phyloP scores from a whole-genome alignment of 2,888 invertebrate species.

The Sinodicranocentrus sp. region DNA sequence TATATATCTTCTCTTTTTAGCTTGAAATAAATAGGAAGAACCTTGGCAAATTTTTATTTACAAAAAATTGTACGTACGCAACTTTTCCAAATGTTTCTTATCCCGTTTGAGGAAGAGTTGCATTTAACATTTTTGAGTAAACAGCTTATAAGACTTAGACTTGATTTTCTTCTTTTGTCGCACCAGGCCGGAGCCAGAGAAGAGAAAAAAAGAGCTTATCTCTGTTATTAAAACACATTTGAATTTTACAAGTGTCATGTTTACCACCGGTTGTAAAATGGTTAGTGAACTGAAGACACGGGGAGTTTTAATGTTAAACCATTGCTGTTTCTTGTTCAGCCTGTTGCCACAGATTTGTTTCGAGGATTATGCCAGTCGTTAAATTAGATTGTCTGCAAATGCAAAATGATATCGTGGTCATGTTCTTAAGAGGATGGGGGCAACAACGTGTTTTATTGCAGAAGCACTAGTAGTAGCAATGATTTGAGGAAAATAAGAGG shows the following conservation, averaged over 20 bases:
- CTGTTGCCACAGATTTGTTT: slow-evolving; percentile 26
- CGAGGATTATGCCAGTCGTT: background rate
- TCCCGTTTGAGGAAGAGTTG: no score
- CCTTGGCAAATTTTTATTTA: no score
- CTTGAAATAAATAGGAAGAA: no score
- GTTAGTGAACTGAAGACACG: slow-evolving; percentile 14
- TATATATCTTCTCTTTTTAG: no score
- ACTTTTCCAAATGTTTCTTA: no score
- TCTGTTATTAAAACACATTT: no score
- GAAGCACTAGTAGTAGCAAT: background rate
- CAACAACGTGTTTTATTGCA: background rate
- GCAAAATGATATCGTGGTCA: background rate
- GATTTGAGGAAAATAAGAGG: background rate
- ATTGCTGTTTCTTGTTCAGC: background rate
- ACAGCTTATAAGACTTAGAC: background rate
- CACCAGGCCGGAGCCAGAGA: no score
- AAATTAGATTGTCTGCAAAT: slow-evolving; percentile 6
- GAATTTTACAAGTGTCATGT: no score
- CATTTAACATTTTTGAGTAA: background rate
- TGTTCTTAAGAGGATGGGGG: background rate
- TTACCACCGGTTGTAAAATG: background rate
- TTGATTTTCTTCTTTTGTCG: background rate
- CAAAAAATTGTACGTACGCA: no score
- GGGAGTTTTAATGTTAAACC: background rate
- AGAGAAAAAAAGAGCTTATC: no score